Base-by-base conservation (phyloP, 2,797 vertebrate species). In the Scarus forsteni region DNA sequence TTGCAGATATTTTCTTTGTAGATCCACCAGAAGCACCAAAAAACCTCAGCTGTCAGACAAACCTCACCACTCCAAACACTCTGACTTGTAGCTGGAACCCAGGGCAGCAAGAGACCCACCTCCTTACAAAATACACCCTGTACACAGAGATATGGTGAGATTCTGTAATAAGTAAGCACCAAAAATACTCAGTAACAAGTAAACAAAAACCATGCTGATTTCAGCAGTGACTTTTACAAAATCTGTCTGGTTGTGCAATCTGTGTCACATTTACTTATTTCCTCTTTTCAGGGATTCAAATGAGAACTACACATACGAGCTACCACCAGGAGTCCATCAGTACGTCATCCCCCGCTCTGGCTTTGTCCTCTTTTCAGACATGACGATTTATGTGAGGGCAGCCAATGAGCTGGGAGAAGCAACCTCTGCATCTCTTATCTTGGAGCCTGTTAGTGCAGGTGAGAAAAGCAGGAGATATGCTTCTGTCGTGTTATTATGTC, bases 381-480 rank as follows among this genome's bases (percentile, higher is more conserved):
- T 97, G 89, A 74, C 90, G 63, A 77, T 99, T 78, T 94, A 93
- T 75, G 95, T 99, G 55, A 93, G 85, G 10, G 95, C 89, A 3
- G 60, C 73, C 75, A 99, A 98, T 4, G 84, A 84, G 1, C 87
- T 98, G n/a, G 97, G 97, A 59, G 90, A 82, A 15, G 52, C 70
- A 9, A 73, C 70, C 5, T 94, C 95, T 19, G 54, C n/a, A 12
- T 52, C 54, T 0, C 69, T 97, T 16, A 44, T 49, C 70, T 57
- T 97, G 10, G 92, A 94, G 34, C 97, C 97, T n/a, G 54, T 95
- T 70, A 86, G 94, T 0, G 86, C 96, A 10, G 96, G 98, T 98
- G 85, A 81, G 61, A 46, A 51, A 18, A 11, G 10, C 1, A 19
- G 48, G 53, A 42, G 42, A 61, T 3, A n/a, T 12, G 0, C 13